A percentile compares a stretch with the other conserved stretches of the same genome.
phyloP scores from a whole-genome alignment of 1,140 invertebrate species.

The Papilio aristodemus region DNA sequence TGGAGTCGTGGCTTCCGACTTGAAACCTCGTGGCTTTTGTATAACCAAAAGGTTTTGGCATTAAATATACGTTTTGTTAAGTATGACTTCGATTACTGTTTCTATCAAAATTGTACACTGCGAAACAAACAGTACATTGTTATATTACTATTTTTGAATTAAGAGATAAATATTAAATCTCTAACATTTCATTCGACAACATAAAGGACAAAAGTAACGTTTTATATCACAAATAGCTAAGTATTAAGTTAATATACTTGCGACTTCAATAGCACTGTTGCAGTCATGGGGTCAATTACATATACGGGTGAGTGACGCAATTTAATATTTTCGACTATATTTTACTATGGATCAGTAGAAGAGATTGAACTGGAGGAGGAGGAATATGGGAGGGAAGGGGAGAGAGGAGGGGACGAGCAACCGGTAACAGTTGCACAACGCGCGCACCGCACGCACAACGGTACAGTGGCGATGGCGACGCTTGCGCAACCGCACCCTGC shows the following conservation, averaged over 20 bases:
- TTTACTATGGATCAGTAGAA: conserved; percentile 3
- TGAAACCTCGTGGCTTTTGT: too few species aligned
- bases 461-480: neutral
- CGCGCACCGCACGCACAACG: conserved; percentile 17
- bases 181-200: too few species aligned
- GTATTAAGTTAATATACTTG: neutral
- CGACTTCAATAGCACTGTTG: conserved; percentile 16
- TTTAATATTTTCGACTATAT: conserved; percentile 26
- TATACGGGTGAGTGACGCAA: conserved; percentile 26
- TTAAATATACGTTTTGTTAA: too few species aligned
- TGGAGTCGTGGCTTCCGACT: too few species aligned
- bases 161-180: too few species aligned
- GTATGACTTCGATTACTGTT: too few species aligned
- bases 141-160: too few species aligned
- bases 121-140: too few species aligned
- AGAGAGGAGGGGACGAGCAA: neutral
- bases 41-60: too few species aligned
- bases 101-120: too few species aligned
- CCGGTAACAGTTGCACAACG: conserved; percentile 11
- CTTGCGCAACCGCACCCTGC: conserved; percentile 20
- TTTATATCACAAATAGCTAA: too few species aligned
- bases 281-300: conserved; percentile 12
- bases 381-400: neutral
- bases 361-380: neutral
- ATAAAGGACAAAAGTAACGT: too few species aligned